A percentile compares a stretch with the other conserved stretches of the same genome.
Evolutionary conservation across 2,888 invertebrate genomes (phyloP).

Genomic region (Rotaria macrura): DNA sequence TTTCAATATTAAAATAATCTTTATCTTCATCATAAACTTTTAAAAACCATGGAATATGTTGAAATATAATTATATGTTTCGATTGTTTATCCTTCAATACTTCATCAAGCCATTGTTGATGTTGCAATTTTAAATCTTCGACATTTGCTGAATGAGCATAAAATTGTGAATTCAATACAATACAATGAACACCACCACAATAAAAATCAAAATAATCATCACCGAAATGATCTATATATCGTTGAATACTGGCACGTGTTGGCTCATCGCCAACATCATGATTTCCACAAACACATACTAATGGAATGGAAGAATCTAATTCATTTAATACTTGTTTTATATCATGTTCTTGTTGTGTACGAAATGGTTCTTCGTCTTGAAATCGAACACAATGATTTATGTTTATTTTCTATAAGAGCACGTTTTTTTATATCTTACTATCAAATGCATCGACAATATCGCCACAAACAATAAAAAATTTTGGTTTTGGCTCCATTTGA

Average conservation of each 20-base stretch:
- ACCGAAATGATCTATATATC: constrained; percentile 40
- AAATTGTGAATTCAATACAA: constrained; percentile 53
- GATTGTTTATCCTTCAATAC: constrained; percentile 38
- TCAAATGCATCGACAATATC: constrained; percentile 52
- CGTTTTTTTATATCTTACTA: constrained; percentile 40
- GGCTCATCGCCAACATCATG: constrained; percentile 54
- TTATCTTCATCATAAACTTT: constrained; percentile 36
- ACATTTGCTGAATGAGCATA: constrained; percentile 39
- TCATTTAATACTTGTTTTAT: constrained; percentile 47
- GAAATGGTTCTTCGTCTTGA: neutral
- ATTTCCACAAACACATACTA: constrained; percentile 54
- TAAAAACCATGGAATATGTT: constrained; percentile 37
- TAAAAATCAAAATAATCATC: constrained; percentile 54
- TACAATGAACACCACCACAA: constrained; percentile 52
- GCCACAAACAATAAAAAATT: constrained; percentile 42
- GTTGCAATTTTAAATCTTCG: constrained; percentile 38
- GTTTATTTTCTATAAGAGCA: constrained; percentile 31
- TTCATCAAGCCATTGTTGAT: constrained; percentile 50
- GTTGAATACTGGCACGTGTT: constrained; percentile 44
- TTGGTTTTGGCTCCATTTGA: constrained; percentile 48
- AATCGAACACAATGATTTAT: neutral
- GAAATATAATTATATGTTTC: constrained; percentile 33
- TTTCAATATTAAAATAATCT: constrained; percentile 48
- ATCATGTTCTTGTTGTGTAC: constrained; percentile 49
- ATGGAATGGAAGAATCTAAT: constrained; percentile 49